Evolutionary conservation across 2,113 vertebrate genomes (phyloP).

Genomic region (Machaerirhynchus nigripectus): DNA sequence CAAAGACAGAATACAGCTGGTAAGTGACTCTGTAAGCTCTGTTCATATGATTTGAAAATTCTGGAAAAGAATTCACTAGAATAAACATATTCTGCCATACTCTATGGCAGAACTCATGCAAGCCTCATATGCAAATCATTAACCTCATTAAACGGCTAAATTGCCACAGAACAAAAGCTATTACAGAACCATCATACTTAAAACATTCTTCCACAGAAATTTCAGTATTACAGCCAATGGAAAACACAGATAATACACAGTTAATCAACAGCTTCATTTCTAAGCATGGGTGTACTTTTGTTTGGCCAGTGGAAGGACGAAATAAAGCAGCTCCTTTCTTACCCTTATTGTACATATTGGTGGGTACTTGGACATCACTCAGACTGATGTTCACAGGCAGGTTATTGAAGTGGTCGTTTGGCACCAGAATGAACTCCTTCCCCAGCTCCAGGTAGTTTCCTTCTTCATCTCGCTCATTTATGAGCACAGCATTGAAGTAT

Average conservation of each 20-base stretch:
- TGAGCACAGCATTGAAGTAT: slow-evolving; percentile 97
- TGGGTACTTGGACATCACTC: slow-evolving; percentile 97
- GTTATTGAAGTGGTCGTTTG: slow-evolving; percentile 98
- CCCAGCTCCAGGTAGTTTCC: slow-evolving; percentile 92
- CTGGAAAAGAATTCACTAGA: background rate
- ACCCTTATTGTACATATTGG: slow-evolving; percentile 99
- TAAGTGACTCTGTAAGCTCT: background rate
- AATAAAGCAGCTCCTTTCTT: slow-evolving; percentile 10
- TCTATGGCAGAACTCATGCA: background rate
- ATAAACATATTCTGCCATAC: background rate
- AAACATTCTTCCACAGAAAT: background rate
- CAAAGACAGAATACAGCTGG: background rate
- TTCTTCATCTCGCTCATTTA: slow-evolving; percentile 92
- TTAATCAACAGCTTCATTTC: background rate
- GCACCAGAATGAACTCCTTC: slow-evolving; percentile 93
- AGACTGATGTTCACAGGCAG: slow-evolving; percentile 95
- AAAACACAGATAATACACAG: background rate
- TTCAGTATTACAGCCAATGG: background rate
- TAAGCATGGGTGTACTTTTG: background rate
- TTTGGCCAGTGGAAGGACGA: background rate
- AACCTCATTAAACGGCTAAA: background rate
- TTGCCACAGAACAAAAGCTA: background rate
- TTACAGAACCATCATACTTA: background rate
- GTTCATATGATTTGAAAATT: background rate
- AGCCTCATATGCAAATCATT: background rate